Evolutionary conservation across 2,888 invertebrate species (phyloP).

Genomic region (Tipula lateralis): DNA sequence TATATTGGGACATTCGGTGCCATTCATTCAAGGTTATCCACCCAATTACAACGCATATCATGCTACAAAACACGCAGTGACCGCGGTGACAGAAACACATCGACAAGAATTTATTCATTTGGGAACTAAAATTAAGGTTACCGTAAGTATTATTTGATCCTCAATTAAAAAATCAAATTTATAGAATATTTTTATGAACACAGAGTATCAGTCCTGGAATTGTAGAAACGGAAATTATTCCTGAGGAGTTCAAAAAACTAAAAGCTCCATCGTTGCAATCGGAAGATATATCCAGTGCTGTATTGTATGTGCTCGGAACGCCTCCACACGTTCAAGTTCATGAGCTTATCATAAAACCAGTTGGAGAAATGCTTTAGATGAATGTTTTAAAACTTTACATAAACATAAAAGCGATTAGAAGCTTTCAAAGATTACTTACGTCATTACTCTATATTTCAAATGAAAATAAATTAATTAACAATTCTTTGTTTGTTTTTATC

Average conservation of each 20-base stretch:
- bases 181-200: neutral
- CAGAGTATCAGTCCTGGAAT: conserved; percentile 26
- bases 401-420: too few relatives aligned
- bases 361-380: conserved; percentile 39
- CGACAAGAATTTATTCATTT: conserved; percentile 36
- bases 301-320: conserved; percentile 40
- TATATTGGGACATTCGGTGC: conserved; percentile 40
- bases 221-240: neutral
- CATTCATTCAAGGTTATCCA: conserved; percentile 32
- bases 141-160: neutral
- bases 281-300: conserved; percentile 39
- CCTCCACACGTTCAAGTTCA: conserved; percentile 39
- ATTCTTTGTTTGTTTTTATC: too few relatives aligned
- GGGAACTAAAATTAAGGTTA: conserved; percentile 28
- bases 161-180: neutral
- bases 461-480: too few relatives aligned
- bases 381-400: too few relatives aligned
- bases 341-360: conserved; percentile 38
- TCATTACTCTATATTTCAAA: too few relatives aligned
- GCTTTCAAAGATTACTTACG: too few relatives aligned
- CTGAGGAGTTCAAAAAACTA: neutral
- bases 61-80: conserved; percentile 31
- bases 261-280: conserved; percentile 31
- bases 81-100: conserved; percentile 35
- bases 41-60: conserved; percentile 2